Percentiles rank a stretch among this genome's conserved stretches.
phyloP scores from a whole-genome alignment of 2,888 invertebrate genomes.

The Arge pagana region DNA sequence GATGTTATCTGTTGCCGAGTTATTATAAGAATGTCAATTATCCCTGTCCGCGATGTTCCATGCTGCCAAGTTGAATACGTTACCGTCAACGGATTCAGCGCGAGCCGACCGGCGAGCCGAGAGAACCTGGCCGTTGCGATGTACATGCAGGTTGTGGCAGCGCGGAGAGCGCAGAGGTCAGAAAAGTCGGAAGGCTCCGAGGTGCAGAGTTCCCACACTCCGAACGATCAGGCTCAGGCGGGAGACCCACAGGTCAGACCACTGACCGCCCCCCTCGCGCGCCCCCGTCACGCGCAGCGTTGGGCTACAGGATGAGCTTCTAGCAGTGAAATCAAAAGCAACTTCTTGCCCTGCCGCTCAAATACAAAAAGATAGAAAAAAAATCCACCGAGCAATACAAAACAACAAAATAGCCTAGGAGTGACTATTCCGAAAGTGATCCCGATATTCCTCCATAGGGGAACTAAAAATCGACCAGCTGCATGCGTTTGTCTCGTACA shows the following conservation, averaged over 20 bases:
- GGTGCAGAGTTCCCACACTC: slow-evolving; percentile 55
- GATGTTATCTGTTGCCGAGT: too few species aligned
- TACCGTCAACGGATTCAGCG: too few species aligned
- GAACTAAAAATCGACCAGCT: too few species aligned
- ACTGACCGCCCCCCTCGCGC: slow-evolving; percentile 49
- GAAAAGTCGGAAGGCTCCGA: slow-evolving; percentile 51
- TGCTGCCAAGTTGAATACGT: too few species aligned
- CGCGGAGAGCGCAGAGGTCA: slow-evolving; percentile 35
- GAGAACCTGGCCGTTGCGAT: slow-evolving; percentile 25
- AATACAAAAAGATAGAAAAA: too few species aligned
- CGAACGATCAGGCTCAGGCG: slow-evolving; percentile 47
- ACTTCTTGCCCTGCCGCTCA: not conserved
- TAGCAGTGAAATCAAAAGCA: not conserved
- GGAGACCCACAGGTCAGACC: slow-evolving; percentile 53
- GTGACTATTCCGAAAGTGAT: too few species aligned
- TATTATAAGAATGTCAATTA: too few species aligned
- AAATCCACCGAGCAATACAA: too few species aligned
- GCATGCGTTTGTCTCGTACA: not conserved
- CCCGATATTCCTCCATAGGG: too few species aligned
- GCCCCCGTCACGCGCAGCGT: slow-evolving; percentile 39
- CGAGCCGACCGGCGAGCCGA: slow-evolving; percentile 31
- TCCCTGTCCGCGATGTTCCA: too few species aligned
- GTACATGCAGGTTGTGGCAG: slow-evolving; percentile 35
- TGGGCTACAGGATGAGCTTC: slow-evolving; percentile 46
- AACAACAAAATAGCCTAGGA: too few species aligned